Evolutionary conservation across 2,113 vertebrate genomes (phyloP).

Genomic region (Vulpes ferrilata): DNA sequence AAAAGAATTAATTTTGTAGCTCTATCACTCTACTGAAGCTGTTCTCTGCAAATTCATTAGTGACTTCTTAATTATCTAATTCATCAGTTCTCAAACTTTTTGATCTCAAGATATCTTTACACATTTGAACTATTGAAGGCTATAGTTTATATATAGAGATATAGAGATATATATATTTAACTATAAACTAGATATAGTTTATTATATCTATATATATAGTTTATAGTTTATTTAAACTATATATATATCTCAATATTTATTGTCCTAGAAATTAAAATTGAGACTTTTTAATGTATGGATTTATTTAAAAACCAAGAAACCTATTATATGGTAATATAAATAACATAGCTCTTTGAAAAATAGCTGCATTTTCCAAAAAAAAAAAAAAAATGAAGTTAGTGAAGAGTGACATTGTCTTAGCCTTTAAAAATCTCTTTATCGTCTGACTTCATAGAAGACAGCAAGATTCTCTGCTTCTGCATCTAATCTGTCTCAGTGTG

Average conservation of each 20-base stretch:
- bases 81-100: not conserved
- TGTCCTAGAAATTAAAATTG: not conserved
- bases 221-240: too few species aligned
- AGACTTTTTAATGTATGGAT: not conserved
- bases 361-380: not conserved
- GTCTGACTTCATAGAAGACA: not conserved
- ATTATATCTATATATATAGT: too few species aligned
- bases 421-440: constrained; percentile 3
- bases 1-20: not conserved
- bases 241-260: not conserved
- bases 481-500: not conserved
- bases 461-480: not conserved
- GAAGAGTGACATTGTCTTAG: not conserved
- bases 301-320: not conserved
- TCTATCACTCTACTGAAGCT: not conserved
- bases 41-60: constrained; percentile 69
- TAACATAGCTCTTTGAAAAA: not conserved
- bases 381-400: not conserved
- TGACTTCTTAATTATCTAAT: not conserved
- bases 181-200: too few species aligned
- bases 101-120: not conserved
- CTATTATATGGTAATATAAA: not conserved
- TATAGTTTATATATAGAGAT: not conserved
- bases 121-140: not conserved
- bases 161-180: too few species aligned